Conservation (phyloP, 2,888 invertebrate genomes). For the Zygogramma bicolorata region DNA sequence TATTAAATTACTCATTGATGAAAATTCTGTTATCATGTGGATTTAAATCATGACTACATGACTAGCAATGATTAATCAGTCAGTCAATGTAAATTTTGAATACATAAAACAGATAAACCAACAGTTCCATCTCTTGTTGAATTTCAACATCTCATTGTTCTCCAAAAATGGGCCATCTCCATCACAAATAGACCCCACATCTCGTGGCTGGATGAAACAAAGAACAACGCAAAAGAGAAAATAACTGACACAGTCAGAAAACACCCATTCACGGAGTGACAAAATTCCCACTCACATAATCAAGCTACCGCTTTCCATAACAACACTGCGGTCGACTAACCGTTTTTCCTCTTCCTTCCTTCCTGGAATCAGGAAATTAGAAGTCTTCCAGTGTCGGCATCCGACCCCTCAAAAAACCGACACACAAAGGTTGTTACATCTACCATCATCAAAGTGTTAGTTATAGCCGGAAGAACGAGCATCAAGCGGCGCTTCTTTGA, state of each 20-base stretch:
- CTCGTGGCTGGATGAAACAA: too few species aligned
- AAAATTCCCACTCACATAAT: conserved; percentile 7
- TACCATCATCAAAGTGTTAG: conserved; percentile 57
- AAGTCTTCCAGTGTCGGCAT: conserved; percentile 20
- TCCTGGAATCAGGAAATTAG: conserved; percentile 34
- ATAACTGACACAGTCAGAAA: background rate
- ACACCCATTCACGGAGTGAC: background rate
- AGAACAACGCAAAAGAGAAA: background rate
- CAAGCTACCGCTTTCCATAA: background rate
- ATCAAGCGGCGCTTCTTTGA: conserved; percentile 9
- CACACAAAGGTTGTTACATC: conserved; percentile 28
- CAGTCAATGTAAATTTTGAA: too few species aligned
- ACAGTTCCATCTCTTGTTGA: too few species aligned
- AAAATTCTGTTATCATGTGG: too few species aligned
- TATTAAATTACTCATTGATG: too few species aligned
- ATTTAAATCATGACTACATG: too few species aligned
- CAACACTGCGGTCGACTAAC: conserved; percentile 6
- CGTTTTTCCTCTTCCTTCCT: conserved; percentile 36
- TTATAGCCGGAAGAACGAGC: conserved; percentile 50
- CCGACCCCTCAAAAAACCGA: conserved; percentile 14
- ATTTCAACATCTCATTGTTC: too few species aligned
- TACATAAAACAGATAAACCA: too few species aligned
- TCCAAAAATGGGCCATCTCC: too few species aligned
- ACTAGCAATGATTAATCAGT: too few species aligned
- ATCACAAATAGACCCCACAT: too few species aligned